phyloP scores from a whole-genome alignment of 2,113 vertebrate species.

The Argyrosomus japonicus region DNA sequence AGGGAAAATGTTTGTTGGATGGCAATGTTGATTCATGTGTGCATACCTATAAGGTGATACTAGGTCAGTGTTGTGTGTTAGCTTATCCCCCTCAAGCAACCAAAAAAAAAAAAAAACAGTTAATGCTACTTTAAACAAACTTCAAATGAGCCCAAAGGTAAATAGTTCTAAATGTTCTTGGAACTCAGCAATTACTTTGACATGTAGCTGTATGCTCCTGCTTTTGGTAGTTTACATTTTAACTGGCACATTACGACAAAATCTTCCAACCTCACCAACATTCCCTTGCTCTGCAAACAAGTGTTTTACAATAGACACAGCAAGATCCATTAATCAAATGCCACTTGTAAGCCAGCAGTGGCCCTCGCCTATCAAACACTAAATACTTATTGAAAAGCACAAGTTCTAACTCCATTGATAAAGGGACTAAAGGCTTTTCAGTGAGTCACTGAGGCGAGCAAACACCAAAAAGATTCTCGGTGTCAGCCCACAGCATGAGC shows the following conservation, averaged over 20 bases:
- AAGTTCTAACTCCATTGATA: constrained; percentile 71
- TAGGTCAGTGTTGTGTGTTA: background rate
- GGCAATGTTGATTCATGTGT: background rate
- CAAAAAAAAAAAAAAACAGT: too few species aligned
- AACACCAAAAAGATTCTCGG: constrained; percentile 68
- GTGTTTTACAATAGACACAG: constrained; percentile 70
- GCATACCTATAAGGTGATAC: background rate
- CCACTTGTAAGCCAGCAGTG: constrained; percentile 64
- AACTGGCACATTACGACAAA: constrained; percentile 36
- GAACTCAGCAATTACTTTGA: background rate
- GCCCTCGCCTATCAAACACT: constrained; percentile 69
- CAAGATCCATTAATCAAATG: constrained; percentile 73
- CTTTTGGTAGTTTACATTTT: constrained; percentile 34
- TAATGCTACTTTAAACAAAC: background rate
- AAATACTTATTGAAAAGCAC: constrained; percentile 68
- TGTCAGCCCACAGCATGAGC: constrained; percentile 74
- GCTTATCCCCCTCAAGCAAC: background rate
- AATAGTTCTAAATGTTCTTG: background rate
- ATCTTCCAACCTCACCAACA: constrained; percentile 48
- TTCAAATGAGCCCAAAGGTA: background rate
- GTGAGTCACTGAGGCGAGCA: constrained; percentile 66
- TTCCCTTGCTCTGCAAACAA: constrained; percentile 66
- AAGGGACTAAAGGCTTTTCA: constrained; percentile 72
- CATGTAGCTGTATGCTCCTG: background rate
- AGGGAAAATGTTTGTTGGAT: background rate